A percentile compares a stretch with the other conserved stretches of the same genome.
These are phyloP conservation scores for Chionodraco myersi DNA, from an alignment of 2,113 vertebrate genomes.

Conservation along the genomic window DNA sequence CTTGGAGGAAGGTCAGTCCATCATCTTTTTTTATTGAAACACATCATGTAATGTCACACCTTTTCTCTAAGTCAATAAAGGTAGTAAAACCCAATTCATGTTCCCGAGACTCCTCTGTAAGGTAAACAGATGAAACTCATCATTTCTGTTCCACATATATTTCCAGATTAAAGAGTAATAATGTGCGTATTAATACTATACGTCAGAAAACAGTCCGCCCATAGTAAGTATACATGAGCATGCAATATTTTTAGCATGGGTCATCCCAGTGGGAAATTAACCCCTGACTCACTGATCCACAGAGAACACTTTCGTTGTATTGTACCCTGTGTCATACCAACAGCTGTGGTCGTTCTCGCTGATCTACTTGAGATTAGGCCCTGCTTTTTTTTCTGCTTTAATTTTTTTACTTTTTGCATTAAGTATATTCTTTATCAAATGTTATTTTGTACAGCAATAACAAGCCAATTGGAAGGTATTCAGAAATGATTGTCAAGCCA, in stretches of 20 bases:
- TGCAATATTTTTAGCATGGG: slow-evolving; percentile 47
- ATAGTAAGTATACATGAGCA: slow-evolving; percentile 3
- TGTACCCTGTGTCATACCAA: not conserved
- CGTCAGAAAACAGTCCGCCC: not conserved
- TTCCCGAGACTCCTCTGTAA: not conserved
- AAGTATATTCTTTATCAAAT: not conserved
- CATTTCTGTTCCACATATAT: not conserved
- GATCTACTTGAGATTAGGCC: not conserved
- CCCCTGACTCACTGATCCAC: slow-evolving; percentile 25
- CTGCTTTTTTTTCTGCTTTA: not conserved
- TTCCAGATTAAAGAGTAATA: not conserved
- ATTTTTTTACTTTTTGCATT: too few relatives aligned
- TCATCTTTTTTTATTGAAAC: not conserved
- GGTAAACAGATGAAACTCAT: too few relatives aligned
- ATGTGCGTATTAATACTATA: not conserved
- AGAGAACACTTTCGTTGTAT: not conserved
- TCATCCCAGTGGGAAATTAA: slow-evolving; percentile 47
- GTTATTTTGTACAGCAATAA: not conserved
- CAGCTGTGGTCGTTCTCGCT: not conserved
- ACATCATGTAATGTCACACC: not conserved
- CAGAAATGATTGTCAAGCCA: not conserved
- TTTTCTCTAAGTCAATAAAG: not conserved
- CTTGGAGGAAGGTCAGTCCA: not conserved
- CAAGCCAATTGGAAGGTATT: not conserved
- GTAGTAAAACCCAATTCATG: not conserved